phyloP scores from a whole-genome alignment of 2,113 vertebrate species.

The Cebidichthys violaceus region DNA sequence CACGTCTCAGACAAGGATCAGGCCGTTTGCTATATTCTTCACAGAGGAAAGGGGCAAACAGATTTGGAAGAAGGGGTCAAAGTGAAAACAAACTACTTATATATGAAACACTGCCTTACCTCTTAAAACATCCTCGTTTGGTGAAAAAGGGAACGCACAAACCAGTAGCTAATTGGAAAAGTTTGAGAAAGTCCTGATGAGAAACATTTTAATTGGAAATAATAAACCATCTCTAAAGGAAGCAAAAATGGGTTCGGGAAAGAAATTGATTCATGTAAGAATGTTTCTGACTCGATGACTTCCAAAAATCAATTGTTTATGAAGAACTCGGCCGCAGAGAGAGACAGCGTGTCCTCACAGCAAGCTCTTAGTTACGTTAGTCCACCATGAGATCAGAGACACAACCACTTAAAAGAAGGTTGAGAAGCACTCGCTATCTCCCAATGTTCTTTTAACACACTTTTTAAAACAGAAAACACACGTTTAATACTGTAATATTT shows the following conservation, averaged over 20 bases:
- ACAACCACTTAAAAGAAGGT: no score
- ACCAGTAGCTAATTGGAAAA: not conserved
- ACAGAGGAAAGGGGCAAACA: slow-evolving; percentile 46
- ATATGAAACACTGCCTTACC: slow-evolving; percentile 1
- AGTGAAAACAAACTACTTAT: not conserved
- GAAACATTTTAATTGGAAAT: not conserved
- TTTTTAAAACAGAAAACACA: not conserved
- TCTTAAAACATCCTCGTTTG: not conserved
- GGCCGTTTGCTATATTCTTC: slow-evolving; percentile 48
- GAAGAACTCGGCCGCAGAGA: not conserved
- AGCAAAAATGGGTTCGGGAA: not conserved
- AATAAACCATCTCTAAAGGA: not conserved
- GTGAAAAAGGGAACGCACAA: not conserved
- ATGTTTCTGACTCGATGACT: not conserved
- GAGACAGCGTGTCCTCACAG: not conserved
- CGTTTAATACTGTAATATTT: not conserved
- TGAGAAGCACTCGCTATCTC: not conserved
- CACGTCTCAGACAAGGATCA: slow-evolving; percentile 36
- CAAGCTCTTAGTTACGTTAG: no score
- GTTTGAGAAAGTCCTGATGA: not conserved
- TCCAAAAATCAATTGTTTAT: not conserved
- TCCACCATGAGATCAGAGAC: no score
- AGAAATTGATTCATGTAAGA: not conserved
- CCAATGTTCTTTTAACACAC: not conserved
- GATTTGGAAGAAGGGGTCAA: not conserved